Evolutionary conservation across 2,888 invertebrate species (phyloP).

Genomic region (Caenorhabditis wallacei): DNA sequence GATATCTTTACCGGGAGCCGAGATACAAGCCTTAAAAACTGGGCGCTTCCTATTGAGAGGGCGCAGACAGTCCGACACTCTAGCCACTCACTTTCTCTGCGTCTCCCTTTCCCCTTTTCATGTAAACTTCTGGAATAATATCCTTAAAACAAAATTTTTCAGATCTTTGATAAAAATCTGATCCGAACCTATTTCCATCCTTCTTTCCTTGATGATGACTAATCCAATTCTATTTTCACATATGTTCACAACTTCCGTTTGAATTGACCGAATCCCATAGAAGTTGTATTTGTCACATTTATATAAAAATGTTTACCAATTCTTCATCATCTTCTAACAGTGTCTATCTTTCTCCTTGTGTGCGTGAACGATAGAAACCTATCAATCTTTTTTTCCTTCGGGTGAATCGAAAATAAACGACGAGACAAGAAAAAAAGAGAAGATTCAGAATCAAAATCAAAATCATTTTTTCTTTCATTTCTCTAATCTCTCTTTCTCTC

Average conservation of each 20-base stretch:
- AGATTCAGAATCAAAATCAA: slow-evolving; percentile 11
- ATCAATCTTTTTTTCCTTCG: slow-evolving; percentile 22
- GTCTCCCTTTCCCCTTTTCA: no score
- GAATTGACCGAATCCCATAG: slow-evolving; percentile 48
- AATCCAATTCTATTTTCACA: slow-evolving; percentile 17
- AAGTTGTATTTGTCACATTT: slow-evolving; percentile 26
- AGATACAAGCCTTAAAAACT: no score
- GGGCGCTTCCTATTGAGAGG: no score
- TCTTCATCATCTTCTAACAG: slow-evolving; percentile 18
- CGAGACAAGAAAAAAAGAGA: not conserved
- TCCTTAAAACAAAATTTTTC: no score
- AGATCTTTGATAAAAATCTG: not conserved
- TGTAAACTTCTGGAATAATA: no score
- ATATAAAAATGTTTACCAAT: slow-evolving; percentile 39
- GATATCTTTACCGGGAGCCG: no score
- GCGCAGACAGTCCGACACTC: no score
- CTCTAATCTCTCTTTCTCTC: slow-evolving; percentile 5
- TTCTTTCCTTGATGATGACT: slow-evolving; percentile 5
- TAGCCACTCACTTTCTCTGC: no score
- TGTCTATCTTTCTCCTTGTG: not conserved
- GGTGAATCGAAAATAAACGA: not conserved
- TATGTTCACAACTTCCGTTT: slow-evolving; percentile 40
- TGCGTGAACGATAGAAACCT: slow-evolving; percentile 22
- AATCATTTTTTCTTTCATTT: no score
- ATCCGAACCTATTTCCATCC: not conserved